A percentile compares a stretch with the other conserved stretches of the same genome.
phyloP scores from a whole-genome alignment of 2,113 vertebrate species.

The Madoqua kirkii region DNA sequence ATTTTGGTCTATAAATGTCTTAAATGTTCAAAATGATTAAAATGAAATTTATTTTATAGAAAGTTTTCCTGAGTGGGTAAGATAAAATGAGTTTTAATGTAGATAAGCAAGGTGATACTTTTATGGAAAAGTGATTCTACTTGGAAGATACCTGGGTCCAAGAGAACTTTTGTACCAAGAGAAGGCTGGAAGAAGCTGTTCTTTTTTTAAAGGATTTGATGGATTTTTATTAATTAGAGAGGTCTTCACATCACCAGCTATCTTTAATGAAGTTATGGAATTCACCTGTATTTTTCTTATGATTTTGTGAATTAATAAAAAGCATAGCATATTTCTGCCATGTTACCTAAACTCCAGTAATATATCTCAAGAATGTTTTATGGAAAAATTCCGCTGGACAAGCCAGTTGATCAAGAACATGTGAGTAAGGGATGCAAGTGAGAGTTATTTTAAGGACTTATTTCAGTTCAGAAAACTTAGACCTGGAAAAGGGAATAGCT shows the following conservation, averaged over 20 bases:
- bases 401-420: background rate
- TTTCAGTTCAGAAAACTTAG: background rate
- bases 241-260: background rate
- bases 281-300: background rate
- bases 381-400: background rate
- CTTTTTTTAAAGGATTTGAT: background rate
- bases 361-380: background rate
- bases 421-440: background rate
- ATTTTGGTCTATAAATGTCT: background rate
- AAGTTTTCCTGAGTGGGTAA: background rate
- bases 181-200: background rate
- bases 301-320: background rate
- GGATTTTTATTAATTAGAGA: background rate
- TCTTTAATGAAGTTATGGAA: background rate
- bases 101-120: background rate
- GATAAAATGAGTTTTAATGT: background rate
- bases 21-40: background rate
- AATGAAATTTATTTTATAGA: background rate
- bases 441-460: background rate
- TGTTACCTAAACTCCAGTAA: background rate
- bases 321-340: background rate
- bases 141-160: background rate
- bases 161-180: background rate
- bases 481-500: background rate
- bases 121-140: background rate